A percentile compares a stretch with the other conserved stretches of the same genome.
phyloP scores from a whole-genome alignment of 2,113 vertebrate species.

The Pica pica region DNA sequence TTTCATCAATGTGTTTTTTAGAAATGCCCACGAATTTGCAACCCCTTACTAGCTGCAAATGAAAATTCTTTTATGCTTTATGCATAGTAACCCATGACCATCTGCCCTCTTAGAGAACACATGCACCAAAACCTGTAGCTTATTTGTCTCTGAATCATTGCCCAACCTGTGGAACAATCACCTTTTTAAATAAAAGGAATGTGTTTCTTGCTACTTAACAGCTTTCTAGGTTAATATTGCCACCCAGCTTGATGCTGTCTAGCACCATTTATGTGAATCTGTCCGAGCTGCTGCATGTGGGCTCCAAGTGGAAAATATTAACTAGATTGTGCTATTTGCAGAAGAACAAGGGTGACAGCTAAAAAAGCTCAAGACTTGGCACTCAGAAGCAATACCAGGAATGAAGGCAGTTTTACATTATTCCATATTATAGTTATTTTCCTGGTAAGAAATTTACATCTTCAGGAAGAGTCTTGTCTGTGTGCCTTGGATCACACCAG shows the following conservation, averaged over 20 bases:
- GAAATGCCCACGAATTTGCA: not conserved
- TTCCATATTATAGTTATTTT: not conserved
- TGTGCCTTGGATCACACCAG: not conserved
- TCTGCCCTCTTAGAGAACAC: not conserved
- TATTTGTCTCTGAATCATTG: not conserved
- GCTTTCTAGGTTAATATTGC: not conserved
- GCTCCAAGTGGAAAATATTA: constrained; percentile 30
- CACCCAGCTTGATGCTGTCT: not conserved
- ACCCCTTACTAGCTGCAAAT: not conserved
- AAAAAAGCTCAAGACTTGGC: not conserved
- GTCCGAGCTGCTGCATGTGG: not conserved
- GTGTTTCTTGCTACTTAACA: not conserved
- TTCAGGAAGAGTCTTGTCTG: not conserved
- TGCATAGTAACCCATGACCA: not conserved
- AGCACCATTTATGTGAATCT: not conserved
- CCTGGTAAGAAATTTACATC: not conserved
- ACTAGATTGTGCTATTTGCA: constrained; percentile 13
- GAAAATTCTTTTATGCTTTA: not conserved
- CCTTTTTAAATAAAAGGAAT: not conserved
- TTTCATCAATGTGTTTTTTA: not conserved
- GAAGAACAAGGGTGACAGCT: not conserved
- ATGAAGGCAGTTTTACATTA: not conserved
- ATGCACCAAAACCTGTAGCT: not conserved
- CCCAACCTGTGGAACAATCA: not conserved
- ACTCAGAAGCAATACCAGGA: not conserved